A percentile compares a stretch with the other conserved stretches of the same genome.
Conservation (phyloP, 2,113 vertebrate species). For the Lagenorhynchus albirostris region DNA sequence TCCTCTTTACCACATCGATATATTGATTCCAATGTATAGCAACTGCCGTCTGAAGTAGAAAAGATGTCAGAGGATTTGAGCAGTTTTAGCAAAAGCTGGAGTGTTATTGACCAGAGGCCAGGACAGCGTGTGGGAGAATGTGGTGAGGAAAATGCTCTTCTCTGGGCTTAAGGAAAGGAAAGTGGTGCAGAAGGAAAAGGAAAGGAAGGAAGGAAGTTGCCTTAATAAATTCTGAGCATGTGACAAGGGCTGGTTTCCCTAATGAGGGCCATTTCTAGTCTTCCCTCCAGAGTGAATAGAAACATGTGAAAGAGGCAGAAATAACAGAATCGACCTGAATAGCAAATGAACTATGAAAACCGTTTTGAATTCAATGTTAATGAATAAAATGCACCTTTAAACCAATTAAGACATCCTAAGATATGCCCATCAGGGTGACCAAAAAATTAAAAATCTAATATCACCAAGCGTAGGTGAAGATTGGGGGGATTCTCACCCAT, state of each 20-base stretch:
- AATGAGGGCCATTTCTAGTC: not conserved
- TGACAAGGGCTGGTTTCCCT: not conserved
- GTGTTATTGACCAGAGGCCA: not conserved
- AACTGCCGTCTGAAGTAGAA: not conserved
- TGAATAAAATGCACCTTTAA: not conserved
- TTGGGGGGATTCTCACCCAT: not conserved
- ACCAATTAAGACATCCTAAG: not conserved
- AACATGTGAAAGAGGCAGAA: not conserved
- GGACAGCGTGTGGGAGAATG: fast-evolving
- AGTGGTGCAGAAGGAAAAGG: fast-evolving
- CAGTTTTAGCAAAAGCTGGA: not conserved
- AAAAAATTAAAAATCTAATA: not conserved
- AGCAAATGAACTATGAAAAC: not conserved
- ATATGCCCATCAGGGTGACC: not conserved
- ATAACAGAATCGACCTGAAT: not conserved
- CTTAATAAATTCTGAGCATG: not conserved
- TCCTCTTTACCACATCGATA: no score
- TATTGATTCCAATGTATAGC: no score
- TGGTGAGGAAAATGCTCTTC: not conserved
- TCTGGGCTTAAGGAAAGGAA: not conserved
- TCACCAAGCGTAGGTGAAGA: not conserved
- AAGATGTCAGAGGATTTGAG: not conserved
- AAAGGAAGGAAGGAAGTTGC: not conserved
- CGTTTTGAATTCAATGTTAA: not conserved
- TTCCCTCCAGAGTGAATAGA: not conserved